phyloP scores from a whole-genome alignment of 2,113 vertebrate species.

The Ctenodactylus gundi region DNA sequence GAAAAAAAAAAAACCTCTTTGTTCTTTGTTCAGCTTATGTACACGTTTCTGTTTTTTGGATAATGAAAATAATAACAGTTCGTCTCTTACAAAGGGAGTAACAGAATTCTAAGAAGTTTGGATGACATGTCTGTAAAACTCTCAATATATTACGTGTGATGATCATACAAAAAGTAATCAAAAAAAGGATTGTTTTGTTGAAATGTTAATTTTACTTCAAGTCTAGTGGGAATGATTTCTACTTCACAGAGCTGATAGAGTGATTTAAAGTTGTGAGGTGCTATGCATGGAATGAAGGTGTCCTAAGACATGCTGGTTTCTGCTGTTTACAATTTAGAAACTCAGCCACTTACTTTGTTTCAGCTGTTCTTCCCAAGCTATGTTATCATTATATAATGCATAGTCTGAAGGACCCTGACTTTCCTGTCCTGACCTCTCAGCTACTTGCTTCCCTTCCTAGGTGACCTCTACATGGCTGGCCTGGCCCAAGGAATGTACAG shows the following conservation, averaged over 20 bases:
- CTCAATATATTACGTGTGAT: background rate
- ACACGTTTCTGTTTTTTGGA: background rate
- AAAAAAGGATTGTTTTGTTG: background rate
- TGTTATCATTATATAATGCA: background rate
- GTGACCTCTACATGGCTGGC: conserved; percentile 97
- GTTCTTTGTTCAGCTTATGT: background rate
- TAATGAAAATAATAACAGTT: background rate
- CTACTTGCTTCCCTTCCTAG: conserved; percentile 76
- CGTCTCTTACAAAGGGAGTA: too few species aligned
- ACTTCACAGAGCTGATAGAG: background rate
- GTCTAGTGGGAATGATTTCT: background rate
- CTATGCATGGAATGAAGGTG: background rate
- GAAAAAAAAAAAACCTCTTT: background rate
- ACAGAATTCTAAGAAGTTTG: background rate
- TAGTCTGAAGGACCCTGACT: background rate
- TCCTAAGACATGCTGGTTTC: background rate
- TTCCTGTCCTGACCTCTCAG: background rate
- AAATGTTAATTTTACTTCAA: conserved; percentile 34
- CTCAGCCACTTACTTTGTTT: background rate
- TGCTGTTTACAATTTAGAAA: background rate
- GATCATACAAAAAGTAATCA: background rate
- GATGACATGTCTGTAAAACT: conserved; percentile 1
- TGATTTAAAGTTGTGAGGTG: conserved; percentile 12
- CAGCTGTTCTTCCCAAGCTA: fast-evolving
- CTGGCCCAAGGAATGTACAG: conserved; percentile 96